Percentiles rank a stretch among this genome's conserved stretches.
Conservation (phyloP, 2,888 invertebrate genomes). For the Drosophila neotestacea region DNA sequence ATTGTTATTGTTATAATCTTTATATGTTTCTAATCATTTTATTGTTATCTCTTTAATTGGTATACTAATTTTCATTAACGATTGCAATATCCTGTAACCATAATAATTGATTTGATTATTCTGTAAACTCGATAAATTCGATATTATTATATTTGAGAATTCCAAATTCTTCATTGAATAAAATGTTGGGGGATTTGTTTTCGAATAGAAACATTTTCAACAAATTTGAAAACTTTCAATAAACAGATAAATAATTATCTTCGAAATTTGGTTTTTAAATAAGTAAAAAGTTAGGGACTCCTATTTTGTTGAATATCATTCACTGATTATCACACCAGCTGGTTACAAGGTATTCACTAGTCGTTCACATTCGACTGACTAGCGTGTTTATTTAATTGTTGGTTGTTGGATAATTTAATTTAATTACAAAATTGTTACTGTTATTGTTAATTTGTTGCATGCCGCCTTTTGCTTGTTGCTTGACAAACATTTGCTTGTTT, state of each 20-base stretch:
- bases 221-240: no score
- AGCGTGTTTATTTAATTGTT: not conserved
- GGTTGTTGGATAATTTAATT: constrained; percentile 6
- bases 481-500: constrained; percentile 17
- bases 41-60: constrained; percentile 2
- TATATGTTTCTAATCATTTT: constrained; percentile 25
- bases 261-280: no score
- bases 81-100: not conserved
- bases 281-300: not conserved
- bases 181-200: no score
- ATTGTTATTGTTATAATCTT: constrained; percentile 8
- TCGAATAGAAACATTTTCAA: no score
- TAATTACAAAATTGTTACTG: constrained; percentile 6
- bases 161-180: no score
- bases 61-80: constrained; percentile 14
- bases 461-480: constrained; percentile 21
- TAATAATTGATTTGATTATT: no score
- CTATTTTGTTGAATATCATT: not conserved
- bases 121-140: no score
- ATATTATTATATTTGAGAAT: no score
- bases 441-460: constrained; percentile 18
- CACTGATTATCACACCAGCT: not conserved
- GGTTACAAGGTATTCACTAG: constrained; percentile 11
- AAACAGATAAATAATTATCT: no score
- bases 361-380: constrained; percentile 1